Percentiles rank a stretch among this genome's conserved stretches.
Conservation (phyloP, 2,797 vertebrate species). For the Sphenodon punctatus region DNA sequence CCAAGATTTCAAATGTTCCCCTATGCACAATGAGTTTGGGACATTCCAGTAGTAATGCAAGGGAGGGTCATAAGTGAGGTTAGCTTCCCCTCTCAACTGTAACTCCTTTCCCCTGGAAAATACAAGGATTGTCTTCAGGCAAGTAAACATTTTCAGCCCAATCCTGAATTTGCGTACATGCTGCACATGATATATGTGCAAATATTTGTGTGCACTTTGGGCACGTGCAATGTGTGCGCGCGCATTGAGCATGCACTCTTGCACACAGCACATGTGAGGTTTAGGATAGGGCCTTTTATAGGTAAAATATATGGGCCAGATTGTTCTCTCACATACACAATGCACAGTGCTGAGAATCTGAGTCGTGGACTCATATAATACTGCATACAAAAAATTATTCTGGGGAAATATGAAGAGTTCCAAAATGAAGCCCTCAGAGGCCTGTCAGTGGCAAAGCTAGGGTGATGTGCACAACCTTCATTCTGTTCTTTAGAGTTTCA, state of each 20-base stretch:
- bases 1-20: background rate
- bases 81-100: background rate
- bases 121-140: background rate
- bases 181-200: no score
- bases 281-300: no score
- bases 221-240: no score
- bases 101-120: background rate
- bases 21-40: background rate
- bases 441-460: background rate
- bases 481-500: background rate
- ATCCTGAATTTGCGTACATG: no score
- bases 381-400: rapidly evolving
- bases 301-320: background rate
- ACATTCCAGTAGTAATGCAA: background rate
- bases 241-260: background rate
- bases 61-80: background rate
- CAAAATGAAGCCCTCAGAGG: background rate
- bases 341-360: background rate
- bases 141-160: background rate
- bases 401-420: background rate
- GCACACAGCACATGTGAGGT: no score
- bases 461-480: background rate
- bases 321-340: background rate
- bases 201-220: no score
- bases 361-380: background rate